Evolutionary conservation across 2,797 vertebrate genomes (phyloP).

Genomic region (Tokudaia tokunoshimensis): DNA sequence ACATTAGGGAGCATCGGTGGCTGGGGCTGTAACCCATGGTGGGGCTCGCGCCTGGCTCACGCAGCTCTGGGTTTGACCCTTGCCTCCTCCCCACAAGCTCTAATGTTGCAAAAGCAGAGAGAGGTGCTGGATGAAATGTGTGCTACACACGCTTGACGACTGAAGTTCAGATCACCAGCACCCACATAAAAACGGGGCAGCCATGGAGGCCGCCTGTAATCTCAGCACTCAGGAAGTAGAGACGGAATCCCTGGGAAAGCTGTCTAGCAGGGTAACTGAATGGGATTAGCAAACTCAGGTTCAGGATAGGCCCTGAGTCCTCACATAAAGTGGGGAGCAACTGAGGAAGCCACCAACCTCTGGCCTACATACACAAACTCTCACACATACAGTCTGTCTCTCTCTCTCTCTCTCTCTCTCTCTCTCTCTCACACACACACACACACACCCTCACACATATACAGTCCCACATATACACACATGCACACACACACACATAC

Average conservation of each 20-base stretch:
- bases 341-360: background rate
- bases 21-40: background rate
- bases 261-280: background rate
- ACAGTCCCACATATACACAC: too few species aligned
- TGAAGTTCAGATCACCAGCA: background rate
- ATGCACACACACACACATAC: background rate
- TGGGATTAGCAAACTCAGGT: background rate
- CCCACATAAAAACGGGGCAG: background rate
- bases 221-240: background rate
- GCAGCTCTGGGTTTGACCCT: background rate
- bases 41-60: accelerated
- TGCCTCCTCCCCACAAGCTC: background rate
- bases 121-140: background rate
- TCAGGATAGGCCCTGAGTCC: background rate
- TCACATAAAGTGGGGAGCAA: background rate
- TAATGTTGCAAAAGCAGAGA: too few species aligned
- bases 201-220: background rate
- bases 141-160: background rate
- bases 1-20: background rate
- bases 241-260: background rate
- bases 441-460: too few species aligned
- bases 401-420: too few species aligned
- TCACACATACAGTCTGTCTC: background rate
- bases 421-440: background rate
- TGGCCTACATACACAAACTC: background rate